Evolutionary conservation across 92 coral and sea anemone genomes (phyloP).

Genomic region (Pocillopora grandis): DNA sequence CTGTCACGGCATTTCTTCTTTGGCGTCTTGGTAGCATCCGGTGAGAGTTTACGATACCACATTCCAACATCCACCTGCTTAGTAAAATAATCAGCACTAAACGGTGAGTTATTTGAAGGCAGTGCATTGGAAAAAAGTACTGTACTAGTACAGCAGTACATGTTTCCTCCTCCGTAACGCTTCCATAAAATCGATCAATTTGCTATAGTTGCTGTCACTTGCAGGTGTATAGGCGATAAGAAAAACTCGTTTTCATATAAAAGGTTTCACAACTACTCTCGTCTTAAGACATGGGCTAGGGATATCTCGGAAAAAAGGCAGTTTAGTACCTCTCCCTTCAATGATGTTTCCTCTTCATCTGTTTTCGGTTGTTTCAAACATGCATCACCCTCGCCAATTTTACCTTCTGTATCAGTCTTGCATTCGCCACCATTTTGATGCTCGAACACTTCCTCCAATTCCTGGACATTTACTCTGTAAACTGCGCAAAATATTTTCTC

Average conservation of each 20-base stretch:
- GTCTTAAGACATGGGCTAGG: neutral
- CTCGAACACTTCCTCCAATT: constrained; percentile 4
- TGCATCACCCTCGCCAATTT: neutral
- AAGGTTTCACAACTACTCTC: neutral
- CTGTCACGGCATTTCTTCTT: neutral
- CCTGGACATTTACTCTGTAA: neutral
- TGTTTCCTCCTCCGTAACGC: too few species aligned
- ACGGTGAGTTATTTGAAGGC: neutral
- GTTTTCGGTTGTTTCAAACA: neutral
- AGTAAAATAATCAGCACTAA: neutral
- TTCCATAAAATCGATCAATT: too few species aligned
- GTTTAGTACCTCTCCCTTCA: too few species aligned
- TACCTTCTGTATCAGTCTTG: neutral
- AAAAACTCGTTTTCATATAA: neutral
- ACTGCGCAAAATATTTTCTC: neutral
- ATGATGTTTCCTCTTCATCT: neutral
- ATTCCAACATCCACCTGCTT: neutral
- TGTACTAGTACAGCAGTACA: too few species aligned
- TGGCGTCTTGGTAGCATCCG: neutral
- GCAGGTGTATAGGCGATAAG: neutral
- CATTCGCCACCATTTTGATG: neutral
- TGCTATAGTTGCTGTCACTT: too few species aligned
- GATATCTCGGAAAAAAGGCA: too few species aligned
- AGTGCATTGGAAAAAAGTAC: too few species aligned
- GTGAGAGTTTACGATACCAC: constrained; percentile 39